These are phyloP conservation scores for Acrobasis consociella DNA, from an alignment of 2,888 invertebrate species.

Conservation along the genomic window DNA sequence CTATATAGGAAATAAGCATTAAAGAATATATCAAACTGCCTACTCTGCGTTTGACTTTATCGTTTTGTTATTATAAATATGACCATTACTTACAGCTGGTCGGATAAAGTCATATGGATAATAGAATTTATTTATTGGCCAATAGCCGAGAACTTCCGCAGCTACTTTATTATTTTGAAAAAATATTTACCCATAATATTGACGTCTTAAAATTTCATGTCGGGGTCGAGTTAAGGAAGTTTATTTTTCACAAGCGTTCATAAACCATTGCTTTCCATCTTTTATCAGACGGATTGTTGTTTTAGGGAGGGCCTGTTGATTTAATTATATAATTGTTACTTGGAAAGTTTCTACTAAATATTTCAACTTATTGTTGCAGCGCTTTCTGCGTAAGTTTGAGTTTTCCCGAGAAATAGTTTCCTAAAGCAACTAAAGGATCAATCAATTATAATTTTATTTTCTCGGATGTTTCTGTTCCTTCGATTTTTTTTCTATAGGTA, in stretches of 20 bases:
- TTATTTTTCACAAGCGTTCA: not conserved
- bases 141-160: slow-evolving; percentile 4
- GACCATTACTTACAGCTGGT: not conserved
- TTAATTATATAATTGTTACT: not conserved
- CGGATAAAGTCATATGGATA: not conserved
- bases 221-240: not conserved
- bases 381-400: not conserved
- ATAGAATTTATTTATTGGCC: slow-evolving; percentile 16
- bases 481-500: too few relatives aligned
- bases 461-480: not conserved
- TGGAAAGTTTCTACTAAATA: not conserved
- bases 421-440: not conserved
- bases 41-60: slow-evolving; percentile 9
- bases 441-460: not conserved
- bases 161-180: not conserved
- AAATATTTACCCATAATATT: not conserved
- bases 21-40: slow-evolving; percentile 7
- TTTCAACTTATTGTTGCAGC: not conserved
- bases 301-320: not conserved
- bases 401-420: not conserved
- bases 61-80: slow-evolving; percentile 13
- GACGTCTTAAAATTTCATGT: not conserved
- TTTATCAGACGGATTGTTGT: not conserved
- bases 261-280: not conserved
- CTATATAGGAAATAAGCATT: not conserved